Evolutionary conservation across 2,113 vertebrate species (phyloP).

Genomic region (Agapornis roseicollis): DNA sequence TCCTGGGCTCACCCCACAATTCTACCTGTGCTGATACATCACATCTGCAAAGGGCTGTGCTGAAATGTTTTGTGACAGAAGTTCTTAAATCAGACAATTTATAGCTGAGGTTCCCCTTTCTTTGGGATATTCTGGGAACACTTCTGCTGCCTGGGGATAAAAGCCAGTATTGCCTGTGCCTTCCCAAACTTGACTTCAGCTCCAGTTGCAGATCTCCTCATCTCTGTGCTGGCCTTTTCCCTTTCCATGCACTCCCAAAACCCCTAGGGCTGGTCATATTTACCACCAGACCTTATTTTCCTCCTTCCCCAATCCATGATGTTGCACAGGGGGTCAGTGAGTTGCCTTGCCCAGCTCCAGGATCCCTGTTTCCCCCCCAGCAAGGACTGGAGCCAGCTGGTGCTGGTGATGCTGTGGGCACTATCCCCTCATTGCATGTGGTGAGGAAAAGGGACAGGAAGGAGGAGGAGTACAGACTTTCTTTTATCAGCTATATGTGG

Average conservation of each 20-base stretch:
- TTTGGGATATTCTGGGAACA: not conserved
- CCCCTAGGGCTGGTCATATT: not conserved
- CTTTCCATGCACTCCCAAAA: not conserved
- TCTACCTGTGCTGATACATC: not conserved
- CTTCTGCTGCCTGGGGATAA: not conserved
- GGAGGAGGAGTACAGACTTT: not conserved
- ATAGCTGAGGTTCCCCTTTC: not conserved
- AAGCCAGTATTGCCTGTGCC: rapidly evolving
- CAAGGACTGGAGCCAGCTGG: not conserved
- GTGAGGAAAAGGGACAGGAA: not conserved
- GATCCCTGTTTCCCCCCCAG: too few species aligned
- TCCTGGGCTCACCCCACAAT: not conserved
- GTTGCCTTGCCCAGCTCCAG: not conserved
- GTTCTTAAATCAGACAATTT: not conserved
- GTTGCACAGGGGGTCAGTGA: not conserved
- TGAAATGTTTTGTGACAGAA: not conserved
- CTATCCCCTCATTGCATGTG: rapidly evolving
- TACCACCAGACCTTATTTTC: not conserved
- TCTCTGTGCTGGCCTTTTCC: not conserved
- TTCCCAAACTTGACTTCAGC: not conserved
- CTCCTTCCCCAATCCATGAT: not conserved
- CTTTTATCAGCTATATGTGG: not conserved
- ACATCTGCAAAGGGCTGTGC: not conserved
- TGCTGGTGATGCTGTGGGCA: not conserved
- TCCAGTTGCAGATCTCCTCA: not conserved